phyloP scores from a whole-genome alignment of 2,888 invertebrate genomes.

The Siphonodentalium dalli region DNA sequence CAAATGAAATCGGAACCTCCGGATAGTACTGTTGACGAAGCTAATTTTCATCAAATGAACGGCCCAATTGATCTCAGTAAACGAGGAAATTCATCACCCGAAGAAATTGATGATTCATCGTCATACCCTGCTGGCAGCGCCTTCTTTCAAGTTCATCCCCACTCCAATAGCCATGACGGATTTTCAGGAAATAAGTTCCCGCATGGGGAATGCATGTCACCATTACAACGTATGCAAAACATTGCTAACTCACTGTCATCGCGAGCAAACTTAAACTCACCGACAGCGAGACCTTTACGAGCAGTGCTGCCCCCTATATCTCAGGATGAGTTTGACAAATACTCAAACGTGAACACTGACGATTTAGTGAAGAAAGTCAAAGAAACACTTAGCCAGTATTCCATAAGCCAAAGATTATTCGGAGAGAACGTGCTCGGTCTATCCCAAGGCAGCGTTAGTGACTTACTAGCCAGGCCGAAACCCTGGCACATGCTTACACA shows the following conservation, averaged over 20 bases:
- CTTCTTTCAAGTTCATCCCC: constrained; percentile 84
- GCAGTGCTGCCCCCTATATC: constrained; percentile 97
- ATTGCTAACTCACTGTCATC: constrained; percentile 92
- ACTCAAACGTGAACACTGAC: constrained; percentile 97
- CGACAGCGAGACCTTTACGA: constrained; percentile 78
- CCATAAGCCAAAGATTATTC: constrained; percentile 92
- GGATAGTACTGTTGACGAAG: constrained; percentile 46
- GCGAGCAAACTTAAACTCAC: constrained; percentile 71
- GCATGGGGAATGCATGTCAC: constrained; percentile 77
- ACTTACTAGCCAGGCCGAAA: constrained; percentile 94
- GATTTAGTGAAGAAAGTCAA: constrained; percentile 88
- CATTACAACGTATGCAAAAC: constrained; percentile 95
- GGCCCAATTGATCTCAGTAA: constrained; percentile 57
- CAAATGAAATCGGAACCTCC: constrained; percentile 48
- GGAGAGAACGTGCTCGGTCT: constrained; percentile 90
- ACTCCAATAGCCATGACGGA: constrained; percentile 49
- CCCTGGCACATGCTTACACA: constrained; percentile 99
- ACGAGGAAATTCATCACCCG: constrained; percentile 40
- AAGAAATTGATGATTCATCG: constrained; percentile 50
- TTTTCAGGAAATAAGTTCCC: constrained; percentile 29
- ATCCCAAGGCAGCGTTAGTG: constrained; percentile 88
- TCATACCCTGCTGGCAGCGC: constrained; percentile 66
- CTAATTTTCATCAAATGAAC: constrained; percentile 33
- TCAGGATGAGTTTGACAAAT: constrained; percentile 98
- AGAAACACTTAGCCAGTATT: constrained; percentile 67